phyloP scores from a whole-genome alignment of 2,113 vertebrate species.

The Ailuropoda melanoleuca region DNA sequence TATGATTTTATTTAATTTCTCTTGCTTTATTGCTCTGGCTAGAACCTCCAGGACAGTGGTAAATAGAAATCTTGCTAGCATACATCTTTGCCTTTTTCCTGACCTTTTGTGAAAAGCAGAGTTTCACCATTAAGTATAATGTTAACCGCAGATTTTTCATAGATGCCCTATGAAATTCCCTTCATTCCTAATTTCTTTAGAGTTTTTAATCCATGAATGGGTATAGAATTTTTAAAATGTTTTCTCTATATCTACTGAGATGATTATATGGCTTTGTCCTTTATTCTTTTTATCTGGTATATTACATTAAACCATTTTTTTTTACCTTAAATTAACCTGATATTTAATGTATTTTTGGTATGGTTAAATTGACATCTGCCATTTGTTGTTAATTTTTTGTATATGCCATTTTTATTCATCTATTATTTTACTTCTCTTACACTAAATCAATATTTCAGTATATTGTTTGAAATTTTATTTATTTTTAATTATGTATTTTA shows the following conservation, averaged over 20 bases:
- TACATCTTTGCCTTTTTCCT: neutral
- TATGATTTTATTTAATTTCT: neutral
- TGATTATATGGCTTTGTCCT: neutral
- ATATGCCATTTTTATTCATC: neutral
- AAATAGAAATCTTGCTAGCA: neutral
- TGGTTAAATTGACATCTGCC: neutral
- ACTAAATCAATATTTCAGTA: neutral
- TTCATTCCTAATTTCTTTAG: neutral
- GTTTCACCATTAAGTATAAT: neutral
- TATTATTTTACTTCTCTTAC: neutral
- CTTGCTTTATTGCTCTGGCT: neutral
- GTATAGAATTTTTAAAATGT: neutral
- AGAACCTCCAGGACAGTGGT: neutral
- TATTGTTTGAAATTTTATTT: neutral
- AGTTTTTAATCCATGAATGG: neutral
- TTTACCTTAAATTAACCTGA: neutral
- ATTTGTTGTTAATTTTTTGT: neutral
- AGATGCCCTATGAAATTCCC: neutral
- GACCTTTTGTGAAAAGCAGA: neutral
- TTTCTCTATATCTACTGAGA: neutral
- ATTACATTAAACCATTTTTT: neutral
- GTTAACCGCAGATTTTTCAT: neutral
- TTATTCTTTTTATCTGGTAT: neutral
- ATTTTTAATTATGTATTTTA: neutral
- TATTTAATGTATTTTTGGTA: neutral